phyloP scores from a whole-genome alignment of 2,888 invertebrate species.

The Eristalis tenax region DNA sequence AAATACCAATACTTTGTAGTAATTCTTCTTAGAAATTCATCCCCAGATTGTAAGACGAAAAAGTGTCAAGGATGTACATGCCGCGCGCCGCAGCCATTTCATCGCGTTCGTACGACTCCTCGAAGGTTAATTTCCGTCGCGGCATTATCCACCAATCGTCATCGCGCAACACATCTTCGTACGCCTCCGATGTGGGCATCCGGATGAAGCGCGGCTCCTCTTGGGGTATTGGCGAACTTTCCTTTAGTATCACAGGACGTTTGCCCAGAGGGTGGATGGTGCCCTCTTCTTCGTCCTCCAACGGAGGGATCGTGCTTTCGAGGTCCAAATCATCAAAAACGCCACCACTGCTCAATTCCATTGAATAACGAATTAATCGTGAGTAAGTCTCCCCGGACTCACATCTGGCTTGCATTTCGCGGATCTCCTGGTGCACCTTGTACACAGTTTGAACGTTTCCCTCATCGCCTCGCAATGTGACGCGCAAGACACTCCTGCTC shows the following conservation, averaged over 20 bases:
- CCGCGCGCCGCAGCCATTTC: too few relatives aligned
- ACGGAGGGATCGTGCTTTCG: not conserved
- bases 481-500: not conserved
- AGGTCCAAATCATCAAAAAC: not conserved
- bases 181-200: not conserved
- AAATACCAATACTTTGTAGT: too few relatives aligned
- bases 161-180: not conserved
- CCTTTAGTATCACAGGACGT: not conserved
- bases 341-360: not conserved
- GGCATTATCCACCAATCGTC: not conserved
- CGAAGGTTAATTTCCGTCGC: not conserved
- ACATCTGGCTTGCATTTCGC: not conserved
- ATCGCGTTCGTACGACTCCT: too few relatives aligned
- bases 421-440: not conserved
- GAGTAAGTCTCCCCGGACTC: not conserved
- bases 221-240: not conserved
- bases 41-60: too few relatives aligned
- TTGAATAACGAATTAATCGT: not conserved
- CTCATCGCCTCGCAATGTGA: not conserved
- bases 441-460: not conserved
- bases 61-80: too few relatives aligned
- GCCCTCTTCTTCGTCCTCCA: not conserved
- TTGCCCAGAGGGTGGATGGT: too few relatives aligned
- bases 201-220: not conserved
- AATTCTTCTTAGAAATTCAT: too few relatives aligned